These are phyloP conservation scores for Galendromus occidentalis DNA, from an alignment of 1,140 invertebrate species.

Conservation along the genomic window DNA sequence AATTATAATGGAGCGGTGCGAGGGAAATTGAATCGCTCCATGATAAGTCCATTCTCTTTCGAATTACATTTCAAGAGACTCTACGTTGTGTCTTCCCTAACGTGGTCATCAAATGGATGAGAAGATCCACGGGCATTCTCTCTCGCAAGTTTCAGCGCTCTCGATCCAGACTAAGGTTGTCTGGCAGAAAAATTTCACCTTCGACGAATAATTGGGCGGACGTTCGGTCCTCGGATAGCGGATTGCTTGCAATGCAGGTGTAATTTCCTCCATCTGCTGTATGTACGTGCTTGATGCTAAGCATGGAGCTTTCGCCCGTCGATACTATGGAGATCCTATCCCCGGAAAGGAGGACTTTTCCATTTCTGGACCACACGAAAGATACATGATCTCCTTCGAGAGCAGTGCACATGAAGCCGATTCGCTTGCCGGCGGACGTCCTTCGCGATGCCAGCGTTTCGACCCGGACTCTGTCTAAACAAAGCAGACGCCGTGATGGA, in stretches of 20 bases:
- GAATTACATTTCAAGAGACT: too few species aligned
- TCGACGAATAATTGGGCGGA: neutral
- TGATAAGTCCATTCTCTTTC: too few species aligned
- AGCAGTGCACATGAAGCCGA: neutral
- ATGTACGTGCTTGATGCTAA: neutral
- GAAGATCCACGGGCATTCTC: too few species aligned
- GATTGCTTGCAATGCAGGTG: constrained; percentile 6
- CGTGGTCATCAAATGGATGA: too few species aligned
- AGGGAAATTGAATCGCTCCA: too few species aligned
- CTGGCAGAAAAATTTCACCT: neutral
- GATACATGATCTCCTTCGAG: neutral
- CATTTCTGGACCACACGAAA: neutral
- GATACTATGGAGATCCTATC: neutral
- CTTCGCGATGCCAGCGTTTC: neutral
- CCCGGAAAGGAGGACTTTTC: neutral
- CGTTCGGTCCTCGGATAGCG: neutral
- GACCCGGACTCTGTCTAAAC: neutral
- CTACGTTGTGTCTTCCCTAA: too few species aligned
- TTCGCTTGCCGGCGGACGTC: neutral
- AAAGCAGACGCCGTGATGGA: neutral
- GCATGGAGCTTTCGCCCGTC: neutral
- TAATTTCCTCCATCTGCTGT: neutral
- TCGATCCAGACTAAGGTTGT: too few species aligned
- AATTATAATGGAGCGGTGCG: too few species aligned
- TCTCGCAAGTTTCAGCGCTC: too few species aligned